These are phyloP conservation scores for Setophaga coronata DNA, from an alignment of 2,113 vertebrate genomes.

Conservation along the genomic window DNA sequence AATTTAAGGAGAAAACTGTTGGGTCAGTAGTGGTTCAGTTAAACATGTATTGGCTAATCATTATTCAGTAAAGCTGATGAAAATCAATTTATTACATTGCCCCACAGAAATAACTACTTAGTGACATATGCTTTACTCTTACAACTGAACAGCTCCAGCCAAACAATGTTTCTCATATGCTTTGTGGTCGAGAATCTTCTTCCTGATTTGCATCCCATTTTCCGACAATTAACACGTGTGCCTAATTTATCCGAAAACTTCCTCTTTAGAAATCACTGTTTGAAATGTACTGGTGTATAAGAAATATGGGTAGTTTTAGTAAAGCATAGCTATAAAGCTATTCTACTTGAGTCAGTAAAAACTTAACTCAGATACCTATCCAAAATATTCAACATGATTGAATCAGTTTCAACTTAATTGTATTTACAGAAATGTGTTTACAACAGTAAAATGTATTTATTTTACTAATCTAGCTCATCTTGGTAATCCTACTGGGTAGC, in stretches of 20 bases:
- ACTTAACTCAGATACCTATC: not conserved
- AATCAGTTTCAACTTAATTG: not conserved
- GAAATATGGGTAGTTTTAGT: not conserved
- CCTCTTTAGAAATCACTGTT: not conserved
- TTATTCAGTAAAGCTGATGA: not conserved
- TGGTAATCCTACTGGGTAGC: not conserved
- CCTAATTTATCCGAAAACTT: not conserved
- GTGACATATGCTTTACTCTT: fast-evolving
- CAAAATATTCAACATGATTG: not conserved
- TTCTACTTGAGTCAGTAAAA: not conserved
- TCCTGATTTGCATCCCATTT: not conserved
- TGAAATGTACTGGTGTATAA: not conserved
- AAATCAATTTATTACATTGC: not conserved
- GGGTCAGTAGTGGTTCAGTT: not conserved
- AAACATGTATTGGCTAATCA: not conserved
- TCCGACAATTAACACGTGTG: not conserved
- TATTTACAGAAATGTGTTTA: not conserved
- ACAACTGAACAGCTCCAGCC: not conserved
- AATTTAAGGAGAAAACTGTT: not conserved
- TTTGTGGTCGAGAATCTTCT: not conserved
- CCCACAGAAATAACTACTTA: not conserved
- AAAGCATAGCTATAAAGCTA: not conserved
- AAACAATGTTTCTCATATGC: not conserved
- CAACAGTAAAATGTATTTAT: not conserved
- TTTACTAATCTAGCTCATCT: not conserved